Base-by-base conservation (phyloP, 2,797 vertebrate species). In the Salmo trutta region DNA sequence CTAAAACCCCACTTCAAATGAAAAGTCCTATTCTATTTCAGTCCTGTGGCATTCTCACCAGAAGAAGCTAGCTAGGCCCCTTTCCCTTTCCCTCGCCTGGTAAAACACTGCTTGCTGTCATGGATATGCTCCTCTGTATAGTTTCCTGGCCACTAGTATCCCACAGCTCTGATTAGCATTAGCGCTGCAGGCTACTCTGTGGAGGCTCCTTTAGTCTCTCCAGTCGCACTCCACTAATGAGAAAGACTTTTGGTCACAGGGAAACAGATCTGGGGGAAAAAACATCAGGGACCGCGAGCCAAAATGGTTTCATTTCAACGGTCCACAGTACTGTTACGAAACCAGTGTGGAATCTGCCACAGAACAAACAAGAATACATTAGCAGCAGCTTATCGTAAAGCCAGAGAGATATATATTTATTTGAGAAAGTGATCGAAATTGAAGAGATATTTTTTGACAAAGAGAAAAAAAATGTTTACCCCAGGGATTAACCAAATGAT, bases 141-240 rank as follows among this genome's bases (percentile, higher is more conserved):
- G 66, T 85, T 83, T 83, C 83, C 53, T 47, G 59, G 81, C 76
- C 74, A 81, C 81, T 78, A 67, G 70, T 87, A 65, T 87, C 87
- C 84, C 84, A 83, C 78, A 75, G 85, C 84, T 88, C 88, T 82
- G 85, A 88, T 89, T 89, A 87, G 82, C 85, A 87, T 91, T 71
- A 81, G 74, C 81, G 77, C 87, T 83, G 78, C 54, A 62, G 24
- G 83, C 82, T 76, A 67, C 72, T 77, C 68, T 74, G 53, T 72
- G 56, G 41, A 73, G 53, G 70, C 67, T 33, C 65, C 64, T 47
- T 29, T 53, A 66, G 31, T 51, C 29, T 75, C 79, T 85, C 74
- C 74, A 21, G 77, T 68, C 73, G 78, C 78, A 51, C 69, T 74
- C 76, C 71, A 79, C 82, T 89, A 89, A 89, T 90, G 83, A 88